phyloP scores from a whole-genome alignment of 2,888 invertebrate species.

The Magallana nippona region DNA sequence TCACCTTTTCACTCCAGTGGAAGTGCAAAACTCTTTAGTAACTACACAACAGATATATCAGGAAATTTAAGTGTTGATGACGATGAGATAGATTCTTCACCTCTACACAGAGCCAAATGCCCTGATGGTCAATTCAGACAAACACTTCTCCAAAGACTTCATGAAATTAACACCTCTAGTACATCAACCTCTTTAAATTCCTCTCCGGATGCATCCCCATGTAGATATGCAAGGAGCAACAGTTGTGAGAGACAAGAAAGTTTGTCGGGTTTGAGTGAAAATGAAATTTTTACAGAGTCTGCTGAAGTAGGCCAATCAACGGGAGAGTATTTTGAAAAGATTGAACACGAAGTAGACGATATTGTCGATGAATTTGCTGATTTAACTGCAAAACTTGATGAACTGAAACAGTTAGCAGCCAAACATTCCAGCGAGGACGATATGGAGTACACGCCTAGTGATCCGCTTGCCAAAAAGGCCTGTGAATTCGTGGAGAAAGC shows the following conservation, averaged over 20 bases:
- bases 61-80: conserved; percentile 49
- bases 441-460: conserved; percentile 44
- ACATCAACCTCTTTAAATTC: conserved; percentile 63
- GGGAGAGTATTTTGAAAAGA: conserved; percentile 61
- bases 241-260: conserved; percentile 62
- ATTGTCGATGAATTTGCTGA: conserved; percentile 72
- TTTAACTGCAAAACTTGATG: conserved; percentile 68
- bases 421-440: conserved; percentile 42
- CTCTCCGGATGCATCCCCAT: conserved; percentile 58
- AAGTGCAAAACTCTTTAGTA: conserved; percentile 37
- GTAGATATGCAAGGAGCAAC: conserved; percentile 56
- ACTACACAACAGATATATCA: conserved; percentile 45
- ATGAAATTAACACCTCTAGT: conserved; percentile 60
- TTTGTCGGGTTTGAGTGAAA: conserved; percentile 59
- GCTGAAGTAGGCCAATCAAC: conserved; percentile 56
- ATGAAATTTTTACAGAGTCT: conserved; percentile 59
- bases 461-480: conserved; percentile 51
- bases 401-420: conserved; percentile 58
- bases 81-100: conserved; percentile 45
- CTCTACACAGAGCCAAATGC: conserved; percentile 58
- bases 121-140: conserved; percentile 65
- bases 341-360: conserved; percentile 69
- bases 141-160: conserved; percentile 66
- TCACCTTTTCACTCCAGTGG: conserved; percentile 40
- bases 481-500: conserved; percentile 53